Percentiles rank a stretch among this genome's conserved stretches.
Conservation (phyloP, 2,888 invertebrate genomes). For the Monopis laevigella region DNA sequence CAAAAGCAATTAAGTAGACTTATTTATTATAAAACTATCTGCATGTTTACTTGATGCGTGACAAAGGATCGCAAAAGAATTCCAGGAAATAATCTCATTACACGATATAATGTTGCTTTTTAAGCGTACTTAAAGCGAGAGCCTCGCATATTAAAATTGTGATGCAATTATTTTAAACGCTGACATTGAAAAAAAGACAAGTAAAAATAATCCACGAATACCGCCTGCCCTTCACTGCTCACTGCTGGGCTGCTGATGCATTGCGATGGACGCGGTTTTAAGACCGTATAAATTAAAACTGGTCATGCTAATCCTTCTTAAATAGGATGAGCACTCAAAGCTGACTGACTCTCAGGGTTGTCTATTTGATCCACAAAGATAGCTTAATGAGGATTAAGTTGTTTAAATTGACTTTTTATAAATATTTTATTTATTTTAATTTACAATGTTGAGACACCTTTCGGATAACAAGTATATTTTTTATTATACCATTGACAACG, state of each 20-base stretch:
- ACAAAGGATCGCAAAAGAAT: slow-evolving; percentile 46
- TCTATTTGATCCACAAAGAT: slow-evolving; percentile 1
- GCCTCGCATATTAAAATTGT: slow-evolving; percentile 62
- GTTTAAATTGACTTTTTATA: background rate
- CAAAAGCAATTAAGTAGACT: too few relatives aligned
- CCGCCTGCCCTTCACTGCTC: slow-evolving; percentile 63
- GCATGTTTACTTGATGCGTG: slow-evolving; percentile 17
- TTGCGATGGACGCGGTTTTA: slow-evolving; percentile 59
- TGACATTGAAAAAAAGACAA: slow-evolving; percentile 66
- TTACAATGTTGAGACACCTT: too few relatives aligned
- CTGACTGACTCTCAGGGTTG: slow-evolving; percentile 9
- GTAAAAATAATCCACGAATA: slow-evolving; percentile 64
- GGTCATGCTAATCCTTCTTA: slow-evolving; percentile 30
- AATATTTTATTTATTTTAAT: slow-evolving; percentile 1
- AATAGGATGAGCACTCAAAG: slow-evolving; percentile 29
- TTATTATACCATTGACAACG: too few relatives aligned
- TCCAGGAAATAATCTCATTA: slow-evolving; percentile 61
- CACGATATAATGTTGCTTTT: slow-evolving; percentile 34
- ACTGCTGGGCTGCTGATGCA: slow-evolving; percentile 49
- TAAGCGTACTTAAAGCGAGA: slow-evolving; percentile 57
- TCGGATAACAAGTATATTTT: too few relatives aligned
- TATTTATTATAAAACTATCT: too few relatives aligned
- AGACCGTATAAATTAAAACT: slow-evolving; percentile 47
- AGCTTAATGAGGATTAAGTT: slow-evolving; percentile 10
- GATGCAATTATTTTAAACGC: slow-evolving; percentile 68